phyloP scores from a whole-genome alignment of 2,113 vertebrate genomes.

The Tyto alba region DNA sequence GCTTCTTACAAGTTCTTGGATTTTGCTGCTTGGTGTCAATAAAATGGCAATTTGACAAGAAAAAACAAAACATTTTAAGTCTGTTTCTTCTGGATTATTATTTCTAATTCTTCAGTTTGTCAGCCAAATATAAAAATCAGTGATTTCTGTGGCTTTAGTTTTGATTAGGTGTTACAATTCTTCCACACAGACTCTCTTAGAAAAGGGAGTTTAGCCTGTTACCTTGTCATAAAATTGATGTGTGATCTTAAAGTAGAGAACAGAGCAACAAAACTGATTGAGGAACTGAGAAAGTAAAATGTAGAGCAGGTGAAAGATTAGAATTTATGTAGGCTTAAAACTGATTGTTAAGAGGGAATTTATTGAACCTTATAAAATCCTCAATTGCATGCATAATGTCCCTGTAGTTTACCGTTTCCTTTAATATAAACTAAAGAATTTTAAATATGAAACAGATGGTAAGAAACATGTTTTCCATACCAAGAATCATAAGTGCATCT shows the following conservation, averaged over 20 bases:
- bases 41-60: neutral
- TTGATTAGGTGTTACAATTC: neutral
- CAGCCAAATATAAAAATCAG: neutral
- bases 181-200: neutral
- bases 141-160: neutral
- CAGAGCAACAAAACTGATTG: neutral
- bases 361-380: conserved; percentile 61
- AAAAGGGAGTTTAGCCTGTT: neutral
- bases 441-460: conserved; percentile 67
- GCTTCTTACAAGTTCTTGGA: neutral
- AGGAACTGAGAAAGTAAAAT: conserved; percentile 16
- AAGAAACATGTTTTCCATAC: conserved; percentile 46
- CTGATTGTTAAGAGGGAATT: conserved; percentile 51
- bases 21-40: neutral
- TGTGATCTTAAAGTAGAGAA: conserved; percentile 5
- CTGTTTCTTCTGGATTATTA: neutral
- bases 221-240: conserved; percentile 8
- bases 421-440: conserved; percentile 56
- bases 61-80: neutral
- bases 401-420: conserved; percentile 58
- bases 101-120: neutral
- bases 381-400: conserved; percentile 50
- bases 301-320: conserved; percentile 14
- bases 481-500: neutral
- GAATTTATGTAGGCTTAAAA: conserved; percentile 21